Evolutionary conservation across 2,888 invertebrate genomes (phyloP), one percentile per base, ranked within the genome.

Genomic region (Sarcophaga carnaria): DNA sequence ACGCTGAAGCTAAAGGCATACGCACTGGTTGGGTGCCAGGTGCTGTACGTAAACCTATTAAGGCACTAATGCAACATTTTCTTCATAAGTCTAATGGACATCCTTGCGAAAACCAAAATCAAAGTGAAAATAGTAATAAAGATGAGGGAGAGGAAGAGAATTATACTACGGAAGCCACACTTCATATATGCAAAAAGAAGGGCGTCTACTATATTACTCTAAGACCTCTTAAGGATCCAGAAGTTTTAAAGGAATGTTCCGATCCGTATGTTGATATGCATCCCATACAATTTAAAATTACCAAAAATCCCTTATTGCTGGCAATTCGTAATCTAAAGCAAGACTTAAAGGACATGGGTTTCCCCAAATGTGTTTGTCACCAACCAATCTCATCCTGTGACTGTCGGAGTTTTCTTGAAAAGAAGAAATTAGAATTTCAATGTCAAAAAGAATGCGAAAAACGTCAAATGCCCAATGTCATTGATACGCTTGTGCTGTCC

Each of bases 211-310:
- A 95, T 59, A 95, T 96, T 88, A 95, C 95, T 89, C 95, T 96
- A 90, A 95, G 96, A 82, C 96, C 96, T 0, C 90, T 96, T 2
- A 96, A 96, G 92, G 95, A 96, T 89, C 93, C 95, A 1, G 94
- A 94, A 1, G 94, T 94, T 45, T 92, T 96, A 63, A 93, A 92
- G n/a, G 94, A 94, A 2, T 95, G 95, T 88, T 95, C 96, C 89
- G 95, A 96, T 91, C 96, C 96, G 0, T 96, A 96, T 90, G 95
- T 95, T 49, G 95, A 95, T 76, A 96, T 96, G 90, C 95, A 95
- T 85, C 96, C 96, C 0, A 94, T 96, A 92, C 94, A 96, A 81
- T 96, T 96, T 89, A 95, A 95, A 91, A 96, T 96, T 47, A 94
- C 95, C 0, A 95, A 95, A 90, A 95, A 95, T 89, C 94, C 95